Evolutionary conservation across 1,140 invertebrate genomes (phyloP), one percentile per base, ranked within the genome.

Genomic region (Reticulitermes speratus): DNA sequence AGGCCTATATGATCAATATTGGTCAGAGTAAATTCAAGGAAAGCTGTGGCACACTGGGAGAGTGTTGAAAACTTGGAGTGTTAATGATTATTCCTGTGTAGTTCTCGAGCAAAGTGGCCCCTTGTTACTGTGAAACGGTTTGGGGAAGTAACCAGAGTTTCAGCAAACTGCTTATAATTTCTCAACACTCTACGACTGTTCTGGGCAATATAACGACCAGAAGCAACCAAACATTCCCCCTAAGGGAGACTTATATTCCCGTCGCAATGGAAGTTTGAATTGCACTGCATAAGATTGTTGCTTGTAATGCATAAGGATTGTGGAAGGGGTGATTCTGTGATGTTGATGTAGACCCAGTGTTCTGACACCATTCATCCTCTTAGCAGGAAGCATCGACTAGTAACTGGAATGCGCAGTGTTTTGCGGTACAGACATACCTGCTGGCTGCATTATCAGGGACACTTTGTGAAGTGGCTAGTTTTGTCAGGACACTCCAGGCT

Each of bases 221-320:
- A 65, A 23, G 21, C 25, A n/a, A 30, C 65, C 5, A 30, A 30
- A 75, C n/a, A 2, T n/a, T 75, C 65, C 65, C 65, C 65, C n/a
- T 75, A 75, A 75, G 65, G 65, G 65, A 69, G 25, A 75, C 65
- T 75, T 75, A 30, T 75, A 75, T 75, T 75, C n/a, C n/a, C 65
- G 8, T 75, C 25, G n/a, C 25, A 75, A 75, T 14, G 65, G n/a
- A 75, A 75, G 65, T 75, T 55, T 30, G 65, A 6, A 75, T n/a
- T 14, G 65, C 14, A 11, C 8, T 30, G 65, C 8, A 30, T 6
- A 30, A 8, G 25, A 7, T 75, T n/a, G 65, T n/a, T 65, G 59
- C 16, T 30, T n/a, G 65, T 30, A 75, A 75, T 75, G n/a, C 65
- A 75, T 30, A 75, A 75, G 9, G 65, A 75, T 55, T 55, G 52